phyloP scores from a whole-genome alignment of 2,888 invertebrate genomes.

The Temnothorax ravouxi region DNA sequence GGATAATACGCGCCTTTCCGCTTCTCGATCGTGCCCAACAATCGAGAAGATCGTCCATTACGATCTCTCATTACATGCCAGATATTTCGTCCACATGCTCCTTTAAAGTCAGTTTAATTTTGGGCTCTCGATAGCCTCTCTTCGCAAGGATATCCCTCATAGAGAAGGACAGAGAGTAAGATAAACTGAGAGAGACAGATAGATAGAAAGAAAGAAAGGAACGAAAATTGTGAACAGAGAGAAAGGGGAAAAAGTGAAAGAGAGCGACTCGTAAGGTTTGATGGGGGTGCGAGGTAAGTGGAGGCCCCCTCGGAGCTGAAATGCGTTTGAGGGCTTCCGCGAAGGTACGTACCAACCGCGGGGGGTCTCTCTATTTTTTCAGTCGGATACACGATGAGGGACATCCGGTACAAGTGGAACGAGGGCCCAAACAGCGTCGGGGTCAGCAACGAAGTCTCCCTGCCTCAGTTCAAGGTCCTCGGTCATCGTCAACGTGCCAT shows the following conservation, averaged over 20 bases:
- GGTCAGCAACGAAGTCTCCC: conserved; percentile 97
- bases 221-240: conserved; percentile 47
- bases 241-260: conserved; percentile 61
- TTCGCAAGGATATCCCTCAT: conserved; percentile 14
- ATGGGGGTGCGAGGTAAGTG: conserved; percentile 80
- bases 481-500: conserved; percentile 98
- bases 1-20: conserved; percentile 33
- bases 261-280: conserved; percentile 83
- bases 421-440: conserved; percentile 98
- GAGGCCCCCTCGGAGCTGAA: conserved; percentile 81
- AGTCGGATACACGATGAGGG: conserved; percentile 99
- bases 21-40: conserved; percentile 53
- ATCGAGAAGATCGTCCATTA: conserved; percentile 52
- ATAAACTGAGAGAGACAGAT: conserved; percentile 55
- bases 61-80: conserved; percentile 52
- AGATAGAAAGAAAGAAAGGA: conserved; percentile 62
- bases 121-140: conserved; percentile 54
- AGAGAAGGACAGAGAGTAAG: conserved; percentile 58
- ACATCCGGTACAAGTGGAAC: conserved; percentile 99
- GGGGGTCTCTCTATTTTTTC: conserved; percentile 87
- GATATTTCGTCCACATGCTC: conserved; percentile 61
- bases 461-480: conserved; percentile 99
- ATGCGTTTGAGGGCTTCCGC: conserved; percentile 81
- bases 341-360: conserved; percentile 85
- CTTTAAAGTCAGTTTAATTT: conserved; percentile 57